Conservation (phyloP, 2,888 invertebrate species). For the Perizoma affinitatum region DNA sequence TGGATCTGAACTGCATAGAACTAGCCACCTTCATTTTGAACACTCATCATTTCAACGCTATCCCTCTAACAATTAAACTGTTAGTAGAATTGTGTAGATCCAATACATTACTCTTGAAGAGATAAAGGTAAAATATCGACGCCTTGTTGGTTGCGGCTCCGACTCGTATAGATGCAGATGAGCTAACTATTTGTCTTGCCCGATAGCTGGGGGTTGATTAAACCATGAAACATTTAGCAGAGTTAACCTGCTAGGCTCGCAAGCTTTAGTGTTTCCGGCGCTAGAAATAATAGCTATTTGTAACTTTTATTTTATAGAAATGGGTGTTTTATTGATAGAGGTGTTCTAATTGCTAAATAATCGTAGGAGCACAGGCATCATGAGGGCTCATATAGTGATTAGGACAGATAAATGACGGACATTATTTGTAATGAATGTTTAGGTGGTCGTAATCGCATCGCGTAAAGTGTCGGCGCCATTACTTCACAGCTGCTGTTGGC, state of each 20-base stretch:
- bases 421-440: conserved; percentile 84
- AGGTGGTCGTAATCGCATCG: conserved; percentile 83
- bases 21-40: background rate
- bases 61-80: conserved; percentile 26
- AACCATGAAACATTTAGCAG: conserved; percentile 80
- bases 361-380: conserved; percentile 52
- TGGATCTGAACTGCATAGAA: conserved; percentile 39
- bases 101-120: conserved; percentile 48
- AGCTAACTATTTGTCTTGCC: conserved; percentile 82
- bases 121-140: conserved; percentile 70
- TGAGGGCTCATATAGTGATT: conserved; percentile 74
- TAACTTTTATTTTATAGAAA: conserved; percentile 28
- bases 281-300: conserved; percentile 32
- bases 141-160: conserved; percentile 68
- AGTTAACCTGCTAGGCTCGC: conserved; percentile 62
- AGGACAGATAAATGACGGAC: conserved; percentile 82
- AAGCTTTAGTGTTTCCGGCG: conserved; percentile 27
- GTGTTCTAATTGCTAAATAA: conserved; percentile 52
- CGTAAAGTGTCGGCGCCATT: conserved; percentile 83
- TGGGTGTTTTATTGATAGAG: conserved; percentile 26
- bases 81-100: conserved; percentile 38
- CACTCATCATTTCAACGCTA: conserved; percentile 42
- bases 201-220: conserved; percentile 82
- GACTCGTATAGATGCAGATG: conserved; percentile 83
- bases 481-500: conserved; percentile 80